Percentiles rank a stretch among this genome's conserved stretches.
Evolutionary conservation across 2,113 vertebrate genomes (phyloP).

Genomic region (Typhlomys cinereus): DNA sequence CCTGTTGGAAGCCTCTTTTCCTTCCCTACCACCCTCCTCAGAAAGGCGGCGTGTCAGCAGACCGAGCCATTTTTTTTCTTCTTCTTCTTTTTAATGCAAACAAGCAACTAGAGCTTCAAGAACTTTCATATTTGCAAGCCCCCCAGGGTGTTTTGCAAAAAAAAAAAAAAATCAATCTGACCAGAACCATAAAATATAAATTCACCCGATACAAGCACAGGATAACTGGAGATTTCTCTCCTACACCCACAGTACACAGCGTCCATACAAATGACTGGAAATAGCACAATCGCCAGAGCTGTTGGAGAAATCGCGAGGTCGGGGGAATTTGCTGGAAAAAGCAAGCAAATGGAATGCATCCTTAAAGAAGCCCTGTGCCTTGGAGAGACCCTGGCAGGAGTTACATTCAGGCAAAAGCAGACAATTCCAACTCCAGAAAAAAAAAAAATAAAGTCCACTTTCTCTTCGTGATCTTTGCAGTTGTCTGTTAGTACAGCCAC

Average conservation of each 20-base stretch:
- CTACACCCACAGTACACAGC: background rate
- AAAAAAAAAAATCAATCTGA: conserved; percentile 75
- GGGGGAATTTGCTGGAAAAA: conserved; percentile 51
- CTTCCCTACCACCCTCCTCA: conserved; percentile 21
- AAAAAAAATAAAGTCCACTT: conserved; percentile 59
- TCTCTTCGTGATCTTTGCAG: conserved; percentile 10
- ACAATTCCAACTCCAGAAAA: too few species aligned
- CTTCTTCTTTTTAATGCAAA: conserved; percentile 76
- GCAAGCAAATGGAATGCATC: conserved; percentile 52
- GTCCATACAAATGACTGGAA: conserved; percentile 70
- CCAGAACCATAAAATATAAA: conserved; percentile 71
- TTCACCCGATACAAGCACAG: conserved; percentile 64
- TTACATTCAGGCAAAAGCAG: conserved; percentile 42
- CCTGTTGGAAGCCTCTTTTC: background rate
- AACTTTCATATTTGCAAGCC: conserved; percentile 73
- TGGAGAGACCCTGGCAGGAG: background rate
- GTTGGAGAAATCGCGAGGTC: conserved; percentile 61
- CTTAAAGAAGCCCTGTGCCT: conserved; percentile 17
- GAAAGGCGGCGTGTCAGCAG: conserved; percentile 37
- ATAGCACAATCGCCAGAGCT: conserved; percentile 49
- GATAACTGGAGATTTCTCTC: conserved; percentile 46
- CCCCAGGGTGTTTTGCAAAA: conserved; percentile 73
- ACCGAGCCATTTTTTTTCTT: conserved; percentile 54
- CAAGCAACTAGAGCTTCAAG: conserved; percentile 63
- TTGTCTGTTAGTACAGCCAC: conserved; percentile 2